These are phyloP conservation scores for Diadegma fenestrale DNA, from an alignment of 2,888 invertebrate genomes.

Conservation along the genomic window DNA sequence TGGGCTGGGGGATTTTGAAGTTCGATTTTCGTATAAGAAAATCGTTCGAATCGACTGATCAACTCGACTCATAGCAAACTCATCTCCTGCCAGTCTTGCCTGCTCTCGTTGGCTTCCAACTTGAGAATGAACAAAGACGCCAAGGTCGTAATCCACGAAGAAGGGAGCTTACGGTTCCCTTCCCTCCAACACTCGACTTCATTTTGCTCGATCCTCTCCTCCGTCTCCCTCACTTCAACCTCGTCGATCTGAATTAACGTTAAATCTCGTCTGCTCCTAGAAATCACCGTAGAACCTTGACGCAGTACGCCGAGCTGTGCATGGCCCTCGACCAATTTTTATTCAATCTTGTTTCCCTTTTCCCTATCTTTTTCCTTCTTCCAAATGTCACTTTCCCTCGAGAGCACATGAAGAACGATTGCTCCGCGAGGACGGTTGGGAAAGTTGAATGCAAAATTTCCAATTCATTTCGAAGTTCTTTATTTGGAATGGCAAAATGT, in stretches of 20 bases:
- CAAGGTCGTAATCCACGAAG: constrained; percentile 57
- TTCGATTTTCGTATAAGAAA: constrained; percentile 60
- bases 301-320: background rate
- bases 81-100: constrained; percentile 8
- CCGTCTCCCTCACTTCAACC: constrained; percentile 21
- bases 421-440: background rate
- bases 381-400: background rate
- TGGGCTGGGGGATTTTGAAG: constrained; percentile 54
- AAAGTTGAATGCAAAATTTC: background rate
- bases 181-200: constrained; percentile 54
- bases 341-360: constrained; percentile 40
- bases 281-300: background rate
- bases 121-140: constrained; percentile 21
- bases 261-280: constrained; percentile 50
- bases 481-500: background rate
- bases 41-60: constrained; percentile 50
- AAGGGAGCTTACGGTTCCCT: constrained; percentile 49
- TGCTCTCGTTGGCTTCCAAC: constrained; percentile 20
- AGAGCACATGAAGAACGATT: background rate
- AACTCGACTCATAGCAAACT: constrained; percentile 23
- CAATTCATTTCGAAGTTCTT: background rate
- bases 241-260: constrained; percentile 63
- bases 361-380: background rate
- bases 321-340: constrained; percentile 57
- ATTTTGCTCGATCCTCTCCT: constrained; percentile 27